Evolutionary conservation across 1,140 invertebrate genomes (phyloP).

Genomic region (Caligus rogercresseyi): DNA sequence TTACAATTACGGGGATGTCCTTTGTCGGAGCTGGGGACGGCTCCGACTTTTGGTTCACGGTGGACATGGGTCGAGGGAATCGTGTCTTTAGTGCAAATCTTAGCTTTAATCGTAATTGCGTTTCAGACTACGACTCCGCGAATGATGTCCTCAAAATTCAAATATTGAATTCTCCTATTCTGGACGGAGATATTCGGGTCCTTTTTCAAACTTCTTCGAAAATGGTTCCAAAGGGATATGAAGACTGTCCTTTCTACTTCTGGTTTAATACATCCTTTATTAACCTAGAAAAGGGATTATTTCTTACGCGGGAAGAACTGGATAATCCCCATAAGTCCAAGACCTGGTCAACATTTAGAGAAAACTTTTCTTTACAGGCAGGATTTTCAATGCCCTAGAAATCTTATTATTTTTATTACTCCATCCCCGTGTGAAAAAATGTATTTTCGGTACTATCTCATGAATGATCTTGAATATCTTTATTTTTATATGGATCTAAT

Average conservation of each 20-base stretch:
- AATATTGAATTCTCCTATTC: slow-evolving; percentile 26
- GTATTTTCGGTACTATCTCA: no score
- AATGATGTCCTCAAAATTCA: slow-evolving; percentile 2
- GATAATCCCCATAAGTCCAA: slow-evolving; percentile 39
- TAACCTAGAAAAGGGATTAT: slow-evolving; percentile 28
- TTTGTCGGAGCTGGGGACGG: slow-evolving; percentile 35
- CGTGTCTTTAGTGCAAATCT: slow-evolving; percentile 31
- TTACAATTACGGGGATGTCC: slow-evolving; percentile 29
- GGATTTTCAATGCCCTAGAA: neutral
- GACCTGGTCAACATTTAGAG: slow-evolving; percentile 27
- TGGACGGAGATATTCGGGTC: slow-evolving; percentile 33
- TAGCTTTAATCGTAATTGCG: slow-evolving; percentile 30
- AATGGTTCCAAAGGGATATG: slow-evolving; percentile 35
- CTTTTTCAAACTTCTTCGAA: slow-evolving; percentile 30
- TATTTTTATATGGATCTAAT: no score
- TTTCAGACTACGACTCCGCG: slow-evolving; percentile 27
- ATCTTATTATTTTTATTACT: no score
- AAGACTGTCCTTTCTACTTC: slow-evolving; percentile 38
- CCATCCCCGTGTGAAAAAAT: no score
- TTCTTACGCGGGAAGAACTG: slow-evolving; percentile 31
- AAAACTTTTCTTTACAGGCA: slow-evolving; percentile 16
- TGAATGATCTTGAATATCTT: no score
- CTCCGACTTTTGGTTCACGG: slow-evolving; percentile 31
- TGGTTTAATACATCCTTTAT: slow-evolving; percentile 40
- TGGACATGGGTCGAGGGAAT: slow-evolving; percentile 27